Evolutionary conservation across 2,797 vertebrate genomes (phyloP).

Genomic region (Hafferia zeledoni): DNA sequence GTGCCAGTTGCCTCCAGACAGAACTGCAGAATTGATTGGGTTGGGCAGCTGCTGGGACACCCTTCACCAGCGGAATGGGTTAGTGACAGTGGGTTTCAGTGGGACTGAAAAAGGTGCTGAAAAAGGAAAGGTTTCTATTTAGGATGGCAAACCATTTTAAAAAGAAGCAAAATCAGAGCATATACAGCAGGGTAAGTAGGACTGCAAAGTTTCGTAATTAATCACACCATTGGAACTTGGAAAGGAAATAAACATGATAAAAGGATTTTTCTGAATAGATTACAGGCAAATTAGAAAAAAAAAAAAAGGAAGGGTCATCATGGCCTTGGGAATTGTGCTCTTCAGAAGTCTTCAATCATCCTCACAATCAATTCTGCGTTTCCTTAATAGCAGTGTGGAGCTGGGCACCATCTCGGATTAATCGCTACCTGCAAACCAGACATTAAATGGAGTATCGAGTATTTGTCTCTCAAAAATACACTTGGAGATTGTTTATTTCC

Average conservation of each 20-base stretch:
- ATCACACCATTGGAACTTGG: slow-evolving; percentile 63
- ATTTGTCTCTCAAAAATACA: slow-evolving; percentile 69
- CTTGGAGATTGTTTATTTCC: slow-evolving; percentile 66
- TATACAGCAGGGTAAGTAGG: slow-evolving; percentile 12
- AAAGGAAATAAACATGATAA: slow-evolving; percentile 68
- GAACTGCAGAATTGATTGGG: background rate
- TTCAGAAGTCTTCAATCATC: slow-evolving; percentile 68
- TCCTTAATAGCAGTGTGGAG: slow-evolving; percentile 55
- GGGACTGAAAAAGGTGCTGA: background rate
- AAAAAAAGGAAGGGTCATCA: slow-evolving; percentile 32
- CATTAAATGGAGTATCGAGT: slow-evolving; percentile 65
- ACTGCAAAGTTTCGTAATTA: slow-evolving; percentile 66
- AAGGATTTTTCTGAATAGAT: slow-evolving; percentile 72
- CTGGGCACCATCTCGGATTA: slow-evolving; percentile 58
- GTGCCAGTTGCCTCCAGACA: background rate
- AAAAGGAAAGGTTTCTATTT: background rate
- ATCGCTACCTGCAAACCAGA: slow-evolving; percentile 51
- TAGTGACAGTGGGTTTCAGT: background rate
- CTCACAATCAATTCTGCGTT: slow-evolving; percentile 67
- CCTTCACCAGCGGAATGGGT: background rate
- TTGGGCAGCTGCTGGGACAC: background rate
- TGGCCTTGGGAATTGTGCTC: slow-evolving; percentile 56
- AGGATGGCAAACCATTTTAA: slow-evolving; percentile 34
- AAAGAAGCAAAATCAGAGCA: slow-evolving; percentile 60
- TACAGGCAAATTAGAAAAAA: slow-evolving; percentile 60